Percentiles rank a stretch among this genome's conserved stretches.
These are phyloP conservation scores for Progne subis DNA, from an alignment of 2,113 vertebrate species.

Conservation along the genomic window DNA sequence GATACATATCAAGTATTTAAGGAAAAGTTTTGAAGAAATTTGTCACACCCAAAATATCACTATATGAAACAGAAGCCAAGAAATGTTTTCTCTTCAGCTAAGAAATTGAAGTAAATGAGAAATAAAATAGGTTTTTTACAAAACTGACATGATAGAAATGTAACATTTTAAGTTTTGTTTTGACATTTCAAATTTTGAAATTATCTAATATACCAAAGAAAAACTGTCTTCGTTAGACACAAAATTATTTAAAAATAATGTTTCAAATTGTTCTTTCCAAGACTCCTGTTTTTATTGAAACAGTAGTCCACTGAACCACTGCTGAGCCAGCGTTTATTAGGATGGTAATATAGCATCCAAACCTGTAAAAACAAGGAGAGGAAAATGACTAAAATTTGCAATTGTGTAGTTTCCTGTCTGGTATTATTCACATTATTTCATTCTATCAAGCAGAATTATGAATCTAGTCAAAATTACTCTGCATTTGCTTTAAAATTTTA, in stretches of 20 bases:
- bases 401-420: neutral
- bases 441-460: neutral
- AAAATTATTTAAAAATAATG: neutral
- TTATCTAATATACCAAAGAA: neutral
- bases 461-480: neutral
- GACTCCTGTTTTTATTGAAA: neutral
- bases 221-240: neutral
- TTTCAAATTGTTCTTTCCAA: neutral
- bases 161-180: neutral
- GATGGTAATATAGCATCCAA: neutral
- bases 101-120: neutral
- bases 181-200: neutral
- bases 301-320: neutral
- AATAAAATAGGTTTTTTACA: neutral
- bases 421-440: neutral
- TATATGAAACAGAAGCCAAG: neutral
- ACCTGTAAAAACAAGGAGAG: neutral
- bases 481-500: neutral
- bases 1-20: neutral
- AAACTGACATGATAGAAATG: neutral
- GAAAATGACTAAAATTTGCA: neutral
- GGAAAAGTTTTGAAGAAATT: neutral
- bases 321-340: neutral
- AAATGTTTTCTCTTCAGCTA: neutral
- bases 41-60: neutral